Conservation (phyloP, 2,888 invertebrate genomes). For the Lasioglossum marginatum region DNA sequence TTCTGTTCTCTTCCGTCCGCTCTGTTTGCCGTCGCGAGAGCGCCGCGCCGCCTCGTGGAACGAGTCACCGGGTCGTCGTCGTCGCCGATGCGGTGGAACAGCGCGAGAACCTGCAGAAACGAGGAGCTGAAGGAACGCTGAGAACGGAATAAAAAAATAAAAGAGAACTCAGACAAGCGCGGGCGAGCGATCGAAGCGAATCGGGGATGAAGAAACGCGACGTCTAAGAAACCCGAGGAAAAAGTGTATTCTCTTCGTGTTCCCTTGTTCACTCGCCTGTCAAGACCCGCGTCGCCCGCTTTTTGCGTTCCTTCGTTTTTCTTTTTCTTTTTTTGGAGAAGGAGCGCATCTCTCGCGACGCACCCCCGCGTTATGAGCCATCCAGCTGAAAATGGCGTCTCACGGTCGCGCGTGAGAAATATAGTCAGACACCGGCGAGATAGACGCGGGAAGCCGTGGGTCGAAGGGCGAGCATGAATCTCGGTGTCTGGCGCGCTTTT, state of each 20-base stretch:
- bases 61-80: slow-evolving; percentile 19
- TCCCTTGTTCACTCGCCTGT: slow-evolving; percentile 47
- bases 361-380: slow-evolving; percentile 32
- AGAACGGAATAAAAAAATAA: neutral
- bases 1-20: slow-evolving; percentile 61
- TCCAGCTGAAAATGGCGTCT: slow-evolving; percentile 36
- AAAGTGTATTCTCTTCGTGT: slow-evolving; percentile 51
- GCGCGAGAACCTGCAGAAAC: neutral
- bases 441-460: slow-evolving; percentile 5
- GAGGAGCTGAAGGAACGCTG: neutral
- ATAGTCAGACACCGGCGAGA: slow-evolving; percentile 19
- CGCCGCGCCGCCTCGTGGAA: slow-evolving; percentile 44
- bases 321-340: slow-evolving; percentile 14
- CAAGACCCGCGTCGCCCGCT: slow-evolving; percentile 29
- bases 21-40: slow-evolving; percentile 54
- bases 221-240: slow-evolving; percentile 40
- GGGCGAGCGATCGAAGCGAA: slow-evolving; percentile 60
- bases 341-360: slow-evolving; percentile 32
- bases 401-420: slow-evolving; percentile 45
- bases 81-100: slow-evolving; percentile 29
- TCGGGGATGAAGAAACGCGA: slow-evolving; percentile 35
- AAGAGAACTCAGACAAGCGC: slow-evolving; percentile 17
- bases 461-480: slow-evolving; percentile 7
- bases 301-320: slow-evolving; percentile 20
- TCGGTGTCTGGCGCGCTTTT: slow-evolving; percentile 4